Percentiles rank a stretch among this genome's conserved stretches.
phyloP scores from a whole-genome alignment of 2,113 vertebrate species.

The Lanius collurio region DNA sequence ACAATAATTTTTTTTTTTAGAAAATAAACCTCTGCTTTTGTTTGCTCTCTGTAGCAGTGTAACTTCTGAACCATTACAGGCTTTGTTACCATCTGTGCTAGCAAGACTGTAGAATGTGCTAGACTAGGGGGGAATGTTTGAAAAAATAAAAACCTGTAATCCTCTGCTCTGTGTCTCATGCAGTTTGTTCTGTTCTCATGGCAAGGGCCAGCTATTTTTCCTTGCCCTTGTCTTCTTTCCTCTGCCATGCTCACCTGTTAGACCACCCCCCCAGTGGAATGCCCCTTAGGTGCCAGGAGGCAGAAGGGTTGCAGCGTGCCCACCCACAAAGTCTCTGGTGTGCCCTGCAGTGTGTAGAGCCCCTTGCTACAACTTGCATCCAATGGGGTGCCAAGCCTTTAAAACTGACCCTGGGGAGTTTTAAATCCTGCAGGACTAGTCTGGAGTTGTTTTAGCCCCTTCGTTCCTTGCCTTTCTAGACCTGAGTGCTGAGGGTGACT shows the following conservation, averaged over 20 bases:
- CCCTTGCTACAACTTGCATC: not conserved
- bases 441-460: not conserved
- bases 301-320: not conserved
- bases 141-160: slow-evolving; percentile 71
- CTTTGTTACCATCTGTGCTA: slow-evolving; percentile 59
- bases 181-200: not conserved
- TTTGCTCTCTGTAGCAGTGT: slow-evolving; percentile 53
- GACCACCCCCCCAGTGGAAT: not conserved
- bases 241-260: not conserved
- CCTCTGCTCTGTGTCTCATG: slow-evolving; percentile 44
- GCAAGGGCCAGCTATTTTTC: not conserved
- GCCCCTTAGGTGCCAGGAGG: not conserved
- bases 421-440: not conserved
- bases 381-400: not conserved
- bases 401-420: not conserved
- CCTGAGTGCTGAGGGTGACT: not conserved
- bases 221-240: not conserved
- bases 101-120: slow-evolving; percentile 65
- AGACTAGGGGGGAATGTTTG: slow-evolving; percentile 64
- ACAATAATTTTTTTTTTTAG: not conserved
- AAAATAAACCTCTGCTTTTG: slow-evolving; percentile 38
- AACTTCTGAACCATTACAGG: slow-evolving; percentile 39
- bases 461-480: not conserved
- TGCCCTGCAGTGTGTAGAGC: not conserved
- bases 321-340: not conserved